Conservation (phyloP, 2,797 vertebrate species). For the Cygnus olor region DNA sequence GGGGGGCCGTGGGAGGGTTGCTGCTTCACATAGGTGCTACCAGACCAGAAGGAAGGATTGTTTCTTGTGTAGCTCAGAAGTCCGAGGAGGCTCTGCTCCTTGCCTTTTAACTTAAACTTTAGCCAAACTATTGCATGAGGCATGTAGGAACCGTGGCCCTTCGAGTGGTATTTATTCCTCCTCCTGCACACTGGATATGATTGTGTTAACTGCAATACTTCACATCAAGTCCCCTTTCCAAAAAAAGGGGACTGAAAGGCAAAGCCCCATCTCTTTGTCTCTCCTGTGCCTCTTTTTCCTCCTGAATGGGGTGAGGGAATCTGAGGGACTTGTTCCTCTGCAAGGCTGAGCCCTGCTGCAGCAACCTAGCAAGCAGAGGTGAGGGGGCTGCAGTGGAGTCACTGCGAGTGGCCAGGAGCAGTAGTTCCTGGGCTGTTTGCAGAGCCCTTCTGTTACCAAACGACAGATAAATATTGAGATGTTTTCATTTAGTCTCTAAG, state of each 20-base stretch:
- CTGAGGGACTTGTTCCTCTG: neutral
- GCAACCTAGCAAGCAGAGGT: neutral
- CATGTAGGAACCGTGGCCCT: too few relatives aligned
- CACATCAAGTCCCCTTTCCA: neutral
- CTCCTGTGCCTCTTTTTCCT: neutral
- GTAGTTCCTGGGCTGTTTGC: neutral
- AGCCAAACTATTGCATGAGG: neutral
- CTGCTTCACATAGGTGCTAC: neutral
- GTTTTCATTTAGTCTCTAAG: neutral
- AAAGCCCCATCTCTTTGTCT: neutral
- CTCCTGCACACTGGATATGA: neutral
- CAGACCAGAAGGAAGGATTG: neutral
- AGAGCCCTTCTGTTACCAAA: neutral
- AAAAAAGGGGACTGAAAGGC: neutral
- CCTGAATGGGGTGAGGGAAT: neutral
- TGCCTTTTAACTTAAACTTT: neutral
- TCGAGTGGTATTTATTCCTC: too few relatives aligned
- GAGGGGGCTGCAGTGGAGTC: neutral
- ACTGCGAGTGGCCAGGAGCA: neutral
- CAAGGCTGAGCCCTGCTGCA: neutral
- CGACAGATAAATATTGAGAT: neutral
- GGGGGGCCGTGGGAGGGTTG: accelerated
- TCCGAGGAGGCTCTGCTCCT: neutral
- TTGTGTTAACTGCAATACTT: neutral
- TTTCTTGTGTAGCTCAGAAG: neutral